Conservation (phyloP, 2,888 invertebrate species). For the Norana najaformis region DNA sequence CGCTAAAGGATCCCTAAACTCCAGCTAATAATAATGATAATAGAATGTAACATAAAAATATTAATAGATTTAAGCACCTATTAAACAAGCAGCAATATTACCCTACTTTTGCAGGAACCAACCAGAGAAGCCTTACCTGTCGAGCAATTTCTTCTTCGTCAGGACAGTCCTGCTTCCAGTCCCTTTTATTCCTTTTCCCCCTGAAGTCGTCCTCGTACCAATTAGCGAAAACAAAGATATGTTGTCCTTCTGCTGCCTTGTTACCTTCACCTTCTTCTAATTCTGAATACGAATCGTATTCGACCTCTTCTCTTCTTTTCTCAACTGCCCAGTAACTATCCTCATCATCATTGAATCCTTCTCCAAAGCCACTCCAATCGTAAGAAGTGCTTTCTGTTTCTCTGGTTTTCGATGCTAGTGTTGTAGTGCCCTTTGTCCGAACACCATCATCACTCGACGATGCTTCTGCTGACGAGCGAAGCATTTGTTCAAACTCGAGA, state of each 20-base stretch:
- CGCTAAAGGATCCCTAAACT: no score
- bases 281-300: neutral
- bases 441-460: neutral
- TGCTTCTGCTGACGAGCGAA: neutral
- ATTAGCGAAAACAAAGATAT: neutral
- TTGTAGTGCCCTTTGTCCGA: neutral
- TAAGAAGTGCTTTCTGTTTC: neutral
- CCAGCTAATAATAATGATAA: no score
- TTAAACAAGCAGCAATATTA: neutral
- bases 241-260: neutral
- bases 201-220: neutral
- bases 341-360: neutral
- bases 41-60: neutral
- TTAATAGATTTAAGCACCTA: neutral
- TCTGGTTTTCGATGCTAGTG: neutral
- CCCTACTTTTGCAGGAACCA: neutral
- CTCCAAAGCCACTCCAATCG: neutral
- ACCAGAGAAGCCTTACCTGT: neutral
- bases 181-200: neutral
- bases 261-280: neutral
- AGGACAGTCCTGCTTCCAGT: neutral
- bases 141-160: neutral
- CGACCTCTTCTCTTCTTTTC: neutral
- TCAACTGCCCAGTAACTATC: neutral
- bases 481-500: neutral